Evolutionary conservation across 1,140 invertebrate genomes (phyloP), one percentile per base, ranked within the genome.

Genomic region (Heliothis virescens): DNA sequence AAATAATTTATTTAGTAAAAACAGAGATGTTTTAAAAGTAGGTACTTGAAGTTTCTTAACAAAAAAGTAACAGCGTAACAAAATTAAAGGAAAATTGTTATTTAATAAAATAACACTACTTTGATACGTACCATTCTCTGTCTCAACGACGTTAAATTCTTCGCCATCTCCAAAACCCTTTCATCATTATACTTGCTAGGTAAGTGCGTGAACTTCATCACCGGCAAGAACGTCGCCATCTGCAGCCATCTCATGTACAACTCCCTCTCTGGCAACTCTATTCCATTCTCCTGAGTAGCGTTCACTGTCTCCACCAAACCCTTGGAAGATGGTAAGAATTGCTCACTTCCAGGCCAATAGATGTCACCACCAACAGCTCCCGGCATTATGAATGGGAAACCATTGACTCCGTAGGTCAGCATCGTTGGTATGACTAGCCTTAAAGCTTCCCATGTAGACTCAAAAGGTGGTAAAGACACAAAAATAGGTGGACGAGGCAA

Each of bases 171-270:
- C 0, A 98, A 92, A 0, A 98, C 96, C 53, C 96, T 95, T 16
- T 97, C 96, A 85, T 98, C 97, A 15, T 97, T 96, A 86, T 98
- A 99, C 86, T 98, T 97, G 87, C 97, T 98, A 0, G 99, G 98
- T 7, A 98, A 91, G 87, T 98, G 96, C 0, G 98, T 98, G 84
- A 99, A 99, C 89, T 99, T 97, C 89, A 99, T 97, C 0, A 98
- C 97, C 0, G 99, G 98, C 62, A 99, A 89, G 89, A 99, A 99
- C 0, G 98, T 97, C n/a, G 98, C 97, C 79, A 98, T 94, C 90
- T 99, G 98, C n/a, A 99, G 91, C 99, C 99, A 99, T 65, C 99
- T 95, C 63, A 99, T 97, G 87, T 98, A 99, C 9, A 99, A 94
- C 88, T 99, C 98, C 82, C 96, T 96, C 73, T 98, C 97, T 0